Percentiles rank a stretch among this genome's conserved stretches.
Conservation (phyloP, 1,140 invertebrate genomes). For the Solenopsis fugax region DNA sequence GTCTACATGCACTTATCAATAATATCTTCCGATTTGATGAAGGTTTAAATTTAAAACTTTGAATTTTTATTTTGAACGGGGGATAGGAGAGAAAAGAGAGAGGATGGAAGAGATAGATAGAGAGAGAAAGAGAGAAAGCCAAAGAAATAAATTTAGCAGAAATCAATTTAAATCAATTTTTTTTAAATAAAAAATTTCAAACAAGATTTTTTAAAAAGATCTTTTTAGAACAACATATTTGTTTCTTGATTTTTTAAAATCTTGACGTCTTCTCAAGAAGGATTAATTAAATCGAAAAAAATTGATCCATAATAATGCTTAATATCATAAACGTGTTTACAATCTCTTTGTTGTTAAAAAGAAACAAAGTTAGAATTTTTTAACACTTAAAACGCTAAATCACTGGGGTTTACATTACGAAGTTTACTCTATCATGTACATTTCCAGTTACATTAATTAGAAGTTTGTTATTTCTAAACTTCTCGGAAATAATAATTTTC, state of each 20-base stretch:
- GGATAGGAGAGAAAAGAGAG: background rate
- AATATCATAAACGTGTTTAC: constrained; percentile 3
- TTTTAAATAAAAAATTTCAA: background rate
- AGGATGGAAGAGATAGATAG: background rate
- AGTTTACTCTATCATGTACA: background rate
- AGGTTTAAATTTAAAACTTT: background rate
- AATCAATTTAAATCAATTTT: background rate
- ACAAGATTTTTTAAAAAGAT: no score
- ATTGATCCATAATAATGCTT: background rate
- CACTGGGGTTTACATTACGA: background rate
- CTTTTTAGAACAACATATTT: background rate
- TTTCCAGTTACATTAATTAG: constrained; percentile 23
- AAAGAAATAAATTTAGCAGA: background rate
- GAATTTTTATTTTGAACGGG: background rate
- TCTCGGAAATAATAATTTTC: constrained; percentile 15
- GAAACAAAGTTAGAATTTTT: background rate
- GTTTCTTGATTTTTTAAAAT: background rate
- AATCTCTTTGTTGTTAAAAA: background rate
- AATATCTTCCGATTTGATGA: background rate
- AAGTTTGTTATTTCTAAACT: background rate
- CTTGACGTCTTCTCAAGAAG: background rate
- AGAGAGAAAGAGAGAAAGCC: background rate
- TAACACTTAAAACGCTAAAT: background rate
- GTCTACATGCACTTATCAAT: background rate
- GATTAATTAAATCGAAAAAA: background rate